Base-by-base conservation (phyloP, 2,888 invertebrate species). In the Ochlodes sylvanus region DNA sequence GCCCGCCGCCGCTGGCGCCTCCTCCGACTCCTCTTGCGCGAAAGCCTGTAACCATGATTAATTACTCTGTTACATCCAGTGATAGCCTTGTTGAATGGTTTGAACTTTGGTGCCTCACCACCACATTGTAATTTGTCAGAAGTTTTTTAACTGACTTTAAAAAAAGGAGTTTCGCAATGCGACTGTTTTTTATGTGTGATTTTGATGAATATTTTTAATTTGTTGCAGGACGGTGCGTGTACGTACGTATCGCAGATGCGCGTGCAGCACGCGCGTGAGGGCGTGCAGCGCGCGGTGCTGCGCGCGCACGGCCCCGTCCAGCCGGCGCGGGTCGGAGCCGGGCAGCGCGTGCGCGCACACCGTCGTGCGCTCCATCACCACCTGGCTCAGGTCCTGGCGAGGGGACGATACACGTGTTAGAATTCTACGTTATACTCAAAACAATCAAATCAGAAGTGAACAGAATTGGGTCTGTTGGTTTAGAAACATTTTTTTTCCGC, bases 301-400 rank as follows among this genome's bases (percentile, higher is more conserved):
- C 77, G 68, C 81, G 12, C 72, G 71, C 42, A 73, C 71, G 80
- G 14, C 71, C 67, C 21, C 72, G 72, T 83, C 79, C 69, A 72
- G 70, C 62, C 77, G 79, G 86, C 87, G 56, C 69, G 86, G 80
- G 69, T 94, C 94, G 2, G 94, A 87, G 1, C 95, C 86, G 1
- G 96, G 97, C 63, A 98, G 92, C 73, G 98, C 96, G 72, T 97
- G 96, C 58, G 96, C 95, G 78, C 98, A 96, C 78, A 99, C 96
- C 7, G 97, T 97, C 72, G 97, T 96, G 17, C 99, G 94, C 87
- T 99, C 98, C 68, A 99, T 98, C 71, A 99, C 96, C 75, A 98
- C 92, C 75, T 98, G 98, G 12, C 98, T 97, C 84, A 99, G 95
- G 84, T 98, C 98, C 89, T 78, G n/a, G 88, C 75, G 10, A 3